Percentiles rank a stretch among this genome's conserved stretches.
Conservation (phyloP, 23 tunicate species). For the Pegea sp. region DNA sequence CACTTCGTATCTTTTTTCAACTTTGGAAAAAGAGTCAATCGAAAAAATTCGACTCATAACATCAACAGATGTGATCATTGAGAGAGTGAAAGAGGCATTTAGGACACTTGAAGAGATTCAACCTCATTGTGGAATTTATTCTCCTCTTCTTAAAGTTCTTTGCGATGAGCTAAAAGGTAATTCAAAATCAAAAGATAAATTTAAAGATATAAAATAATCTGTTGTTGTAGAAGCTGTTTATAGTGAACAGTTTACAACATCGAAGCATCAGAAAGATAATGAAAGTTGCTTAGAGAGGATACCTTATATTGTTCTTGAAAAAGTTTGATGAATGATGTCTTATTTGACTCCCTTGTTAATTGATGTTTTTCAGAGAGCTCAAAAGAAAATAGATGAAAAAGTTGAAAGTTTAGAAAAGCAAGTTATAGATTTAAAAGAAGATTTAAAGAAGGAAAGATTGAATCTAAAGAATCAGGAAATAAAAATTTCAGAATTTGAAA, state of each 20-base stretch:
- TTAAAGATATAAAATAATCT: too few species aligned
- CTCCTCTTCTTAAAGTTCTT: slow-evolving; percentile 55
- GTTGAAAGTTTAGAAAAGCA: slow-evolving; percentile 10
- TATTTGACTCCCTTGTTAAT: too few species aligned
- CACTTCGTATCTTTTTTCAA: slow-evolving; percentile 52
- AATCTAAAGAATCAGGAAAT: slow-evolving; percentile 2
- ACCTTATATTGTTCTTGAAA: too few species aligned
- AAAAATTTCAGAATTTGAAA: background rate
- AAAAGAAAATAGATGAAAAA: slow-evolving; percentile 10
- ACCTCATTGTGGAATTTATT: slow-evolving; percentile 86
- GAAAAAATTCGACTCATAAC: slow-evolving; percentile 31
- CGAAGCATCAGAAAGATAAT: too few species aligned
- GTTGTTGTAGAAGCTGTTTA: slow-evolving; percentile 47
- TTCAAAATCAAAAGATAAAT: background rate
- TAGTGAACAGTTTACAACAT: slow-evolving; percentile 56
- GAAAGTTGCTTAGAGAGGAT: slow-evolving; percentile 58
- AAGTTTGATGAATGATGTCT: too few species aligned
- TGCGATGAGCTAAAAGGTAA: slow-evolving; percentile 42
- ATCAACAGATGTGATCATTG: slow-evolving; percentile 7
- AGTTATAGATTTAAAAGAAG: background rate
- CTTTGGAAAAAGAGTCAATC: slow-evolving; percentile 51
- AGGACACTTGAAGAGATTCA: slow-evolving; percentile 40
- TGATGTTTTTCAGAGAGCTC: too few species aligned
- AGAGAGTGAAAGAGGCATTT: slow-evolving; percentile 42
- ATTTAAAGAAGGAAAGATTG: slow-evolving; percentile 5